phyloP scores from a whole-genome alignment of 2,113 vertebrate species.

The Benitochromis conjunctus region DNA sequence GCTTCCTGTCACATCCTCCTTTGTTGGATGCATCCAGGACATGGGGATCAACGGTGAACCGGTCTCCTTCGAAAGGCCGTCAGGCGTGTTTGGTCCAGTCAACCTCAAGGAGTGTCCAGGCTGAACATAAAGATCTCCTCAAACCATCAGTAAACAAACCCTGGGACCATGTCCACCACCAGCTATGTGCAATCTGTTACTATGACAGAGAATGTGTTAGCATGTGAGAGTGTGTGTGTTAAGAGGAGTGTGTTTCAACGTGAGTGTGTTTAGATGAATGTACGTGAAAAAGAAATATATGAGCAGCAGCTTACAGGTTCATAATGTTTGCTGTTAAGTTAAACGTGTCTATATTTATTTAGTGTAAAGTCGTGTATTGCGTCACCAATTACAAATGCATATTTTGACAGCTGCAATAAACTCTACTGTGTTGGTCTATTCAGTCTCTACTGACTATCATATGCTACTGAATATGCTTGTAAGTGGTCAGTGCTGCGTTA shows the following conservation, averaged over 20 bases:
- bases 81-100: constrained; percentile 76
- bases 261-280: background rate
- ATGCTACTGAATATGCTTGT: constrained; percentile 32
- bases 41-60: constrained; percentile 76
- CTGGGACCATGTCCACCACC: constrained; percentile 56
- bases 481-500: constrained; percentile 6
- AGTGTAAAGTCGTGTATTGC: constrained; percentile 13
- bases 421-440: constrained; percentile 12
- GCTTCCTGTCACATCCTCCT: constrained; percentile 76
- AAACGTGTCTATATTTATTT: constrained; percentile 70
- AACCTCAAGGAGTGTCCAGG: constrained; percentile 84
- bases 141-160: background rate
- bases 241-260: background rate
- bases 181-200: constrained; percentile 65
- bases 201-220: constrained; percentile 61
- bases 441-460: constrained; percentile 20
- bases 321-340: constrained; percentile 22
- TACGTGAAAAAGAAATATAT: background rate
- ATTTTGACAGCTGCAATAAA: background rate
- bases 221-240: constrained; percentile 11
- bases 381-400: constrained; percentile 13
- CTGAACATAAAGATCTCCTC: constrained; percentile 39
- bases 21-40: constrained; percentile 83
- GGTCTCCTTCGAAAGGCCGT: constrained; percentile 70
- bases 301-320: constrained; percentile 18